Evolutionary conservation across 2,113 vertebrate genomes (phyloP), one percentile per base, ranked within the genome.

Genomic region (Mesitornis unicolor): DNA sequence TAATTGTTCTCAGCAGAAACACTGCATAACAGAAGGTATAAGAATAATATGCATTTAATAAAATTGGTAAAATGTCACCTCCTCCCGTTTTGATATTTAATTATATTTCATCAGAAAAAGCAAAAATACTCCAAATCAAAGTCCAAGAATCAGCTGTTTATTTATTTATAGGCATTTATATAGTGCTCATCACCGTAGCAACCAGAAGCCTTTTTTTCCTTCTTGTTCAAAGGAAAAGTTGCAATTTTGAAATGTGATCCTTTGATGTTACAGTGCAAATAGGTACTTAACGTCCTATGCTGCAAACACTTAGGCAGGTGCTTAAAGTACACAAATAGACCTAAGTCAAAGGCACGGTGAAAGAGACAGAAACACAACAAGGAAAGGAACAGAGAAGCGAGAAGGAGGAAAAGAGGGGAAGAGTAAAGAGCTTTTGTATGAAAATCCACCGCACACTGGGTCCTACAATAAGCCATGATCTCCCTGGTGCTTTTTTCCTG

Each of bases 151-250:
- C 92, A 95, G 93, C 87, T 96, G 91, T 87, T 96, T 91, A 93
- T 71, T 78, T 91, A 91, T 97, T 96, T 95, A 95, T 94, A 97
- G 87, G 43, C 70, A 89, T 89, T 94, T 93, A 82, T 74, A 77
- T 5, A 80, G 84, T 0, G 0, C 54, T 76, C 21, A 25, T 94
- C 70, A 57, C 96, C 93, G 93, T 88, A 96, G 94, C 79, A 96
- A 96, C 95, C 45, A 87, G 79, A 50, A 91, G 73, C 25, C 36
- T 56, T 79, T 84, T 57, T 53, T 89, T 18, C n/a, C 47, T 79
- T 60, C 74, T 75, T 15, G 40, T 85, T 93, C 74, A 90, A 90
- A 91, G 45, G 51, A 85, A 87, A 93, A 96, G 75, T 91, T 94
- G 78, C 74, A 69, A 93, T 96, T 96, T 73, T 63, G 57, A 80